phyloP scores from a whole-genome alignment of 2,888 invertebrate genomes.

The Pseudanteris insignis region DNA sequence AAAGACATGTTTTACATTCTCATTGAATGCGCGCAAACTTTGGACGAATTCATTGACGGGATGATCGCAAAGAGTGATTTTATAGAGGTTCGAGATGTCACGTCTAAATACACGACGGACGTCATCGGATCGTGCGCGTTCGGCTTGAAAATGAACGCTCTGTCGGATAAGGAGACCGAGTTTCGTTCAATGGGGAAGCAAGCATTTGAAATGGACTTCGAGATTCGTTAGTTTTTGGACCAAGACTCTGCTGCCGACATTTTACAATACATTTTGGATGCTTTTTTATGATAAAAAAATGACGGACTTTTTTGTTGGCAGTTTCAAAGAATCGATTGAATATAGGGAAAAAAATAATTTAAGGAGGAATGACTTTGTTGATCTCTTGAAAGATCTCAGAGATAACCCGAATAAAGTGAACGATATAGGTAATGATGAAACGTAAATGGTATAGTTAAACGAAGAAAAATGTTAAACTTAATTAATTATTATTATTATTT shows the following conservation, averaged over 20 bases:
- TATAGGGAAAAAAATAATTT: slow-evolving; percentile 61
- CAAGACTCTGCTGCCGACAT: slow-evolving; percentile 44
- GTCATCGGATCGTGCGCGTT: slow-evolving; percentile 67
- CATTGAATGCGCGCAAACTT: slow-evolving; percentile 56
- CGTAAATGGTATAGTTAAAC: too few species aligned
- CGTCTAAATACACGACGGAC: slow-evolving; percentile 64
- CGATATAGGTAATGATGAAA: too few species aligned
- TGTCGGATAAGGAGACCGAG: slow-evolving; percentile 58
- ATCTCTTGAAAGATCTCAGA: slow-evolving; percentile 61
- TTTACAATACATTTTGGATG: slow-evolving; percentile 46
- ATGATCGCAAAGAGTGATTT: background rate
- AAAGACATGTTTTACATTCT: slow-evolving; percentile 68
- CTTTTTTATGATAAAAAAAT: slow-evolving; percentile 47
- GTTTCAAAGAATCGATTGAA: slow-evolving; percentile 58
- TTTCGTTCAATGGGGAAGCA: slow-evolving; percentile 60
- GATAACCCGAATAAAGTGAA: slow-evolving; percentile 40
- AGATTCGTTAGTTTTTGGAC: slow-evolving; percentile 21
- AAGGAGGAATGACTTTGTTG: slow-evolving; percentile 65
- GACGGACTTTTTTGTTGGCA: slow-evolving; percentile 54
- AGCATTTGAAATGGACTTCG: background rate
- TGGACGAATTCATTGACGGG: background rate
- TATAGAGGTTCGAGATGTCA: background rate
- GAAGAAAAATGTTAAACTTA: too few species aligned
- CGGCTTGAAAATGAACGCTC: slow-evolving; percentile 64
- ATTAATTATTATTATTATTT: too few species aligned